Percentiles rank a stretch among this genome's conserved stretches.
phyloP scores from a whole-genome alignment of 2,113 vertebrate genomes.

The Ranitomeya imitator region DNA sequence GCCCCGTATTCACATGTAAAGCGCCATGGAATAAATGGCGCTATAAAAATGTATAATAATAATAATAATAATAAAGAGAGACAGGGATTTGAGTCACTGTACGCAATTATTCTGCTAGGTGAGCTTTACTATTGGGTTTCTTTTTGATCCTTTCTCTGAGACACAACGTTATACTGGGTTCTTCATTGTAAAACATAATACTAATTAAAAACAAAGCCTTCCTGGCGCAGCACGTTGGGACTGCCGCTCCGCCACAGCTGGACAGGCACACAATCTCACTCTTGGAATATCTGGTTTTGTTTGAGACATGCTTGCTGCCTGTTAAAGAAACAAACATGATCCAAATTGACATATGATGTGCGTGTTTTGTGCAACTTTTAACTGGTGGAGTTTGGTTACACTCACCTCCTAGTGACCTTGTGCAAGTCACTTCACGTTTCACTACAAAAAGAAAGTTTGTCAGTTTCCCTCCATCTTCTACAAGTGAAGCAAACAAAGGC shows the following conservation, averaged over 20 bases:
- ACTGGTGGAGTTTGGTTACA: constrained; percentile 42
- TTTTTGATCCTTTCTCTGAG: no score
- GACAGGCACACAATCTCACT: background rate
- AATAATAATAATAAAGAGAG: no score
- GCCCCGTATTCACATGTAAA: no score
- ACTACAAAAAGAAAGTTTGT: constrained; percentile 29
- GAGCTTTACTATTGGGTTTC: no score
- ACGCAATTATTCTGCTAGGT: no score
- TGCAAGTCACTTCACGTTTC: constrained; percentile 31
- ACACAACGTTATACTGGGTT: background rate
- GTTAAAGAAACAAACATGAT: constrained; percentile 36
- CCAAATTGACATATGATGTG: constrained; percentile 44
- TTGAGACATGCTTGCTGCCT: constrained; percentile 3
- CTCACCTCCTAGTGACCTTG: constrained; percentile 43
- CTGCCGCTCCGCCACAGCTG: background rate
- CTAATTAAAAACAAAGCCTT: background rate
- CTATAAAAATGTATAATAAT: no score
- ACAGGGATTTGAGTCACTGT: no score
- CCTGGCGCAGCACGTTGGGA: background rate
- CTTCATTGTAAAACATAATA: background rate
- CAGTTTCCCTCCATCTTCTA: constrained; percentile 8
- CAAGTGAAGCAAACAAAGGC: constrained; percentile 38
- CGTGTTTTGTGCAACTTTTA: constrained; percentile 32
- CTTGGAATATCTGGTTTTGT: background rate
- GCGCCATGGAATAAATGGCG: no score